phyloP scores from a whole-genome alignment of 2,888 invertebrate species.

The Zhuqinia jingwanae region DNA sequence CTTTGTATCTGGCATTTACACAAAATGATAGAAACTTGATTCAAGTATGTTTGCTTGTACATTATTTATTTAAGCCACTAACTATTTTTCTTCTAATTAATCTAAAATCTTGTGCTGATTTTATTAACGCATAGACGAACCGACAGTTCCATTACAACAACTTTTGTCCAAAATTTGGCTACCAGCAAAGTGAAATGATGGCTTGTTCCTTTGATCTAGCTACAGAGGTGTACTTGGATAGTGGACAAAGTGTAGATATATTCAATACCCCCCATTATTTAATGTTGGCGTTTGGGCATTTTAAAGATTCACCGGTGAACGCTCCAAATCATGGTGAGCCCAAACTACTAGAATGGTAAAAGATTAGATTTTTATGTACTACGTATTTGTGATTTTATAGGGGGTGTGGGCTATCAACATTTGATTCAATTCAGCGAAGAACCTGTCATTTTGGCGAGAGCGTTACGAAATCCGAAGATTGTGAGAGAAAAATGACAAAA shows the following conservation, averaged over 20 bases:
- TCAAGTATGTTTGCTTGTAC: not conserved
- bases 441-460: constrained; percentile 23
- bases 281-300: constrained; percentile 45
- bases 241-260: not conserved
- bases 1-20: constrained; percentile 6
- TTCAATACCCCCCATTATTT: not conserved
- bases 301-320: not conserved
- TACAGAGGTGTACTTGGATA: constrained; percentile 19
- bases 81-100: too few relatives aligned
- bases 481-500: constrained; percentile 3
- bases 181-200: constrained; percentile 13
- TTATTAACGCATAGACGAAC: not conserved
- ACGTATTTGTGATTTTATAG: constrained; percentile 17
- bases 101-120: too few relatives aligned
- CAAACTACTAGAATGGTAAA: not conserved
- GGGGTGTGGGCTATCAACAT: constrained; percentile 2
- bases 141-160: not conserved
- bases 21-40: not conserved
- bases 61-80: too few relatives aligned
- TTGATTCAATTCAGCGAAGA: constrained; percentile 16
- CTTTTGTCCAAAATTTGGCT: constrained; percentile 42
- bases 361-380: not conserved
- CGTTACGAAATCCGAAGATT: constrained; percentile 27
- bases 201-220: constrained; percentile 46
- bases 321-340: constrained; percentile 29